Conservation (phyloP, 2,113 vertebrate species). For the Coptodon rendalli region DNA sequence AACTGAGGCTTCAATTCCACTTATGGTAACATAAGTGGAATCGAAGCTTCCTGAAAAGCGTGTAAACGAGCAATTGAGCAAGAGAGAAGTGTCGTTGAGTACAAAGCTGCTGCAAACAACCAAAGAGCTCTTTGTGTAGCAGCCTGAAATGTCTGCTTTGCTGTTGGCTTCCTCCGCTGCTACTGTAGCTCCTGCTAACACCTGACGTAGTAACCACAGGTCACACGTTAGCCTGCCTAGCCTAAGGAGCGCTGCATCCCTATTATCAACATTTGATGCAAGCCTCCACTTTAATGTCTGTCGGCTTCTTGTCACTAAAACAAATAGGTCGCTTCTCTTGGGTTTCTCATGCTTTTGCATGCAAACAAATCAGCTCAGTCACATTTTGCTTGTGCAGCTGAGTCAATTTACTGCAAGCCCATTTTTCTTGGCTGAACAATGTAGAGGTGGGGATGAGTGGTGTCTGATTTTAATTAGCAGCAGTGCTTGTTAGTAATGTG, state of each 20-base stretch:
- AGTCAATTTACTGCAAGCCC: neutral
- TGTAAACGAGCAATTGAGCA: neutral
- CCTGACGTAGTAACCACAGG: neutral
- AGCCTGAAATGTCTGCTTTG: neutral
- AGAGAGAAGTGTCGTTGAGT: neutral
- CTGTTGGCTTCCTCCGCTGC: neutral
- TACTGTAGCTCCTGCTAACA: neutral
- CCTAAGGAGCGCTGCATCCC: neutral
- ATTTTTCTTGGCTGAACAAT: neutral
- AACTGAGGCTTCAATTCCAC: neutral
- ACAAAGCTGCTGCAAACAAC: neutral
- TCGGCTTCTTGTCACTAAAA: neutral
- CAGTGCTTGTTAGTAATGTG: slow-evolving; percentile 31
- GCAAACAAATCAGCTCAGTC: neutral
- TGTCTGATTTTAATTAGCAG: slow-evolving; percentile 25
- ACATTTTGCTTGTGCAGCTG: neutral
- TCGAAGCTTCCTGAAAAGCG: neutral
- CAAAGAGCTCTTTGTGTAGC: neutral
- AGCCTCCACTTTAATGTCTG: neutral
- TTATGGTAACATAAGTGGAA: rapidly evolving
- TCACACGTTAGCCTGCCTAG: neutral
- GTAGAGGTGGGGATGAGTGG: neutral
- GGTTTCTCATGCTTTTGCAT: neutral
- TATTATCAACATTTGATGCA: neutral
- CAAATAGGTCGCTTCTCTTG: neutral